Base-by-base conservation (phyloP, 2,888 invertebrate genomes). In the Bellardia pandia region DNA sequence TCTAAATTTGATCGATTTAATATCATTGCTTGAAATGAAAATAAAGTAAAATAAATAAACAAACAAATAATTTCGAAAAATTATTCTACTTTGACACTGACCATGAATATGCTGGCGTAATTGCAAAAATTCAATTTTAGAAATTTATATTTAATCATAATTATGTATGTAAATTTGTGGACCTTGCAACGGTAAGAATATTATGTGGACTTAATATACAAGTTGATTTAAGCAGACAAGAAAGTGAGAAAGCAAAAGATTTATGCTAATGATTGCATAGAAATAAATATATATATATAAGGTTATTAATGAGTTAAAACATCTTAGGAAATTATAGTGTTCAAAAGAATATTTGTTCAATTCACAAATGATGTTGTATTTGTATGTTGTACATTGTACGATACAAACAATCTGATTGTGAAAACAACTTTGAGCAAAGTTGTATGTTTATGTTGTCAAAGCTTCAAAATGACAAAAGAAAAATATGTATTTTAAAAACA, bases 1-100 rank as follows among this genome's bases (percentile, higher is more conserved):
- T 30, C 9, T 16, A 40, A 75, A 40, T 68, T 64, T 82, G 69
- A 86, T 82, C 77, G 78, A 86, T 86, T 82, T 86, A 62, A 16
- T 75, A 69, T 42, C 72, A 74, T 81, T 81, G 62, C 1, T 40
- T 60, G 62, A 74, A 66, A 85, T 78, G n/a, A 74, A 66, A 42
- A 56, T 71, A 45, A 40, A 80, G 58, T 58, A 42, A 53, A 53
- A 51, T 48, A 69, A 79, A 85, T 45, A 79, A 80, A 69, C 45
- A 78, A 64, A 72, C 66, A 84, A 79, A 85, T 69, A 40, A 64
- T 51, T 71, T 66, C 40, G 37, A 45, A 74, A 37, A 48, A 45
- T 48, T 11, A 13, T 11, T 9, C 51, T 23, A 48, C 71, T 76
- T 64, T 83, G 83, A 83, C 83, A 83, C 14, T 77, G 83, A 76